Base-by-base conservation (phyloP, 2,113 vertebrate species). In the Apteryx mantelli region DNA sequence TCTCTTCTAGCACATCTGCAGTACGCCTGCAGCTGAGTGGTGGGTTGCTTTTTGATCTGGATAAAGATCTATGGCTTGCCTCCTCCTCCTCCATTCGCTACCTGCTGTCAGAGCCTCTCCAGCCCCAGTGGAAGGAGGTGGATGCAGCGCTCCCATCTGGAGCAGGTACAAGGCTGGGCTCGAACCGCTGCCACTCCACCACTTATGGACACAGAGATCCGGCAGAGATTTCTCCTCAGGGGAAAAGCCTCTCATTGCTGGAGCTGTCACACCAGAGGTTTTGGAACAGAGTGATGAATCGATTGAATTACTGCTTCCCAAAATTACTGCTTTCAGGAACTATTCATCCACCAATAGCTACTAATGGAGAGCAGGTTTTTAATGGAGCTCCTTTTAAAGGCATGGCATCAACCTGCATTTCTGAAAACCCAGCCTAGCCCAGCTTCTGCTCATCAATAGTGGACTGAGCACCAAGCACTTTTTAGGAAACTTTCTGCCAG, bases 361-460 rank as follows among this genome's bases (percentile, higher is more conserved):
- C 46, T 22, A 40, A 71, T 0, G 71, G 13, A 48, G 12, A 48
- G 58, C 36, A 70, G 15, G 74, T 42, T 84, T 86, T 65, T n/a
- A 63, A 48, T 1, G 2, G 36, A 26, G 69, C 64, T 14, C 74
- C 4, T 13, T 61, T 42, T 44, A 20, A 60, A 53, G 58, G 40
- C 1, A 1, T 34, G 58, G 46, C 46, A 34, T 20, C 48, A 80
- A 19, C 50, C 40, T 1, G 4, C 56, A 20, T 50, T 11, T 38
- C 74, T 48, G 55, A 70, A 46, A 70, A 11, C 30, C 63, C 15
- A 64, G 55, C 60, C 63, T 13, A 64, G 48, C 60, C 55, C 48
- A 28, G 14, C 3, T 25, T 61, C 40, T 1, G 1, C 50, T 53
- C 13, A 4, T 9, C 11, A 25, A 21, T n/a, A 11, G 18, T 2